Base-by-base conservation (phyloP, 2,888 invertebrate species). In the Doris montereyensis region DNA sequence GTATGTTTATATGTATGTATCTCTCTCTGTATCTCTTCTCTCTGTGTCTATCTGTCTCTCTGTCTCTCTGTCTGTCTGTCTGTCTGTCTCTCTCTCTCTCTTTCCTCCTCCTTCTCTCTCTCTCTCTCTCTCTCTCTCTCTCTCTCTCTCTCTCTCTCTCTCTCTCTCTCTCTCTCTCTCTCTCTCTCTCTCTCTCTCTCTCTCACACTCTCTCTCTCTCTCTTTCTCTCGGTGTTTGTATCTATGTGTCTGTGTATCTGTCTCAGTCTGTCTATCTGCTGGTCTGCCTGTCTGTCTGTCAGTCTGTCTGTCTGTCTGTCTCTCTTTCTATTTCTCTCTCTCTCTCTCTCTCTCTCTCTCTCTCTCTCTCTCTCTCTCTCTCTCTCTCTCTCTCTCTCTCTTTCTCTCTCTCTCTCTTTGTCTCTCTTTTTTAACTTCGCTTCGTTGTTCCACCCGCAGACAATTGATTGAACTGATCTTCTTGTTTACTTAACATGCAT, bases 271-370 rank as follows among this genome's bases (percentile, higher is more conserved):
- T n/a, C n/a, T n/a, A n/a, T n/a, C n/a, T n/a, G n/a, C n/a, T n/a
- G n/a, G n/a, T n/a, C n/a, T n/a, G n/a, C 35, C 34, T 35, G n/a
- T 77, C 68, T 68, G 26, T 77, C 58, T 58, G 41, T 57, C 70
- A 58, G 21, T 41, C 26, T 71, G n/a, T 77, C 77, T 32, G 24
- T 71, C 71, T 71, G 17, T 77, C 58, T 70, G 0, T n/a, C n/a
- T n/a, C n/a, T n/a, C n/a, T n/a, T n/a, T n/a, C n/a, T n/a, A n/a
- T n/a, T n/a, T n/a, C n/a, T 68, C 58, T 58, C 34, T 70, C 71
- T 77, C 24, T 70, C 58, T 71, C 67, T 52, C 8, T 26, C 60
- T 21, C 1, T 52, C 60, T 17, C 3, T 24, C 57, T 17, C 41
- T 41, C 26, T 68, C 30, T 24, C 26, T 68, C 30, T 68, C 5